A percentile compares a stretch with the other conserved stretches of the same genome.
phyloP scores from a whole-genome alignment of 2,888 invertebrate genomes.

The Plagiodera versicolora region DNA sequence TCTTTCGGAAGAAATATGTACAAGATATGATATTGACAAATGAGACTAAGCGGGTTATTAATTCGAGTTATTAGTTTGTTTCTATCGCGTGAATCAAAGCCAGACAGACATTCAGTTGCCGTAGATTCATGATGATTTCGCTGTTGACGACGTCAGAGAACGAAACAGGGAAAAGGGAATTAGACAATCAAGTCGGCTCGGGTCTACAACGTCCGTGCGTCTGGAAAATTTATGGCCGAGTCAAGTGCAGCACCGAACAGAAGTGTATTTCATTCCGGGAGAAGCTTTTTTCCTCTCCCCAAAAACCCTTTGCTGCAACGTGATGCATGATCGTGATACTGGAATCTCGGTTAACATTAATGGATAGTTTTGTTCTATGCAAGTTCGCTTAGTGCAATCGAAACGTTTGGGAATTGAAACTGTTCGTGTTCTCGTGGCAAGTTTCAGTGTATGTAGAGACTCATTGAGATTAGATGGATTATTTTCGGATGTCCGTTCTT shows the following conservation, averaged over 20 bases:
- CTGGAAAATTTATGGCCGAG: conserved; percentile 36
- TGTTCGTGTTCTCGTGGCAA: not conserved
- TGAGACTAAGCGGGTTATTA: not conserved
- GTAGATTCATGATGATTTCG: conserved; percentile 15
- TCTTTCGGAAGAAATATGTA: not conserved
- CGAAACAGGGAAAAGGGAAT: conserved; percentile 22
- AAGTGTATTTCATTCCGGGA: conserved; percentile 25
- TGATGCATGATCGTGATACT: conserved; percentile 5
- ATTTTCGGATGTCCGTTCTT: too few species aligned
- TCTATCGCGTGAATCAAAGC: too few species aligned
- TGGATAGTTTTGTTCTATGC: not conserved
- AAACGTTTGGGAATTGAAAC: not conserved
- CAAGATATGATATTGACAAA: not conserved
- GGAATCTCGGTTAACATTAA: not conserved
- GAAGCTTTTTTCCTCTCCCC: conserved; percentile 8
- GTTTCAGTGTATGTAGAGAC: too few species aligned
- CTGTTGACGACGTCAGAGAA: conserved; percentile 21
- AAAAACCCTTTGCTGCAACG: conserved; percentile 12
- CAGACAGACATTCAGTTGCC: not conserved
- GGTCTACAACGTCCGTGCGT: conserved; percentile 30
- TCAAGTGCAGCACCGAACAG: conserved; percentile 36
- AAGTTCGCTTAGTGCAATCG: not conserved
- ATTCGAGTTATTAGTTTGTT: too few species aligned
- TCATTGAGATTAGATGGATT: too few species aligned
- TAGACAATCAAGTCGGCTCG: conserved; percentile 23